A percentile compares a stretch with the other conserved stretches of the same genome.
Evolutionary conservation across 2,113 vertebrate genomes (phyloP).

Genomic region (Gallinago media): DNA sequence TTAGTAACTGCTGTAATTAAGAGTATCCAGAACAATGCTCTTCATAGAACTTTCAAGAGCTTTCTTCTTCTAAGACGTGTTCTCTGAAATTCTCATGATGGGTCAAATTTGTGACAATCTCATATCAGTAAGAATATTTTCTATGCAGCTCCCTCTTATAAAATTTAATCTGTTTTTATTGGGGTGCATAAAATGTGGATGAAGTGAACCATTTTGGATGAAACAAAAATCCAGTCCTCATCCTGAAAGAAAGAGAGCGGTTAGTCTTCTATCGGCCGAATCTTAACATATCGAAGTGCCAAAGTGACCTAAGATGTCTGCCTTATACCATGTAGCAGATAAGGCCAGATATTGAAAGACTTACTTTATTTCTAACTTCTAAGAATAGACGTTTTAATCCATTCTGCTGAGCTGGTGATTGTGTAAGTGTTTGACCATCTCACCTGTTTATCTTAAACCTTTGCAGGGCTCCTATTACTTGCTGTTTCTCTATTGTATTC

Average conservation of each 20-base stretch:
- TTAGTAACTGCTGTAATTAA: background rate
- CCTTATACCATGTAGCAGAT: background rate
- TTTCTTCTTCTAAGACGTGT: background rate
- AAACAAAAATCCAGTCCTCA: background rate
- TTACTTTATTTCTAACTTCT: background rate
- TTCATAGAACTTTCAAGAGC: background rate
- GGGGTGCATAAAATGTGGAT: background rate
- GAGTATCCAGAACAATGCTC: background rate
- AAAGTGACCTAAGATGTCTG: background rate
- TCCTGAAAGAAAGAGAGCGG: background rate
- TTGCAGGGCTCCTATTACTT: background rate
- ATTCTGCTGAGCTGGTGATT: background rate
- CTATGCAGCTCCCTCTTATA: background rate
- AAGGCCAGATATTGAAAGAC: background rate
- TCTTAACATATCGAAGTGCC: background rate
- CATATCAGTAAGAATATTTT: background rate
- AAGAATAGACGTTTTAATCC: background rate
- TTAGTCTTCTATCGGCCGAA: rapidly evolving
- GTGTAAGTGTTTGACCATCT: background rate
- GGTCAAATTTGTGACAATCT: background rate
- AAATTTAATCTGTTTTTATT: background rate
- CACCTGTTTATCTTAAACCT: background rate
- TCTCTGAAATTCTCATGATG: background rate
- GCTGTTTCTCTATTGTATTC: background rate
- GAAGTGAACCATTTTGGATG: background rate